phyloP scores from a whole-genome alignment of 2,888 invertebrate species.

The Cephus rjabovi region DNA sequence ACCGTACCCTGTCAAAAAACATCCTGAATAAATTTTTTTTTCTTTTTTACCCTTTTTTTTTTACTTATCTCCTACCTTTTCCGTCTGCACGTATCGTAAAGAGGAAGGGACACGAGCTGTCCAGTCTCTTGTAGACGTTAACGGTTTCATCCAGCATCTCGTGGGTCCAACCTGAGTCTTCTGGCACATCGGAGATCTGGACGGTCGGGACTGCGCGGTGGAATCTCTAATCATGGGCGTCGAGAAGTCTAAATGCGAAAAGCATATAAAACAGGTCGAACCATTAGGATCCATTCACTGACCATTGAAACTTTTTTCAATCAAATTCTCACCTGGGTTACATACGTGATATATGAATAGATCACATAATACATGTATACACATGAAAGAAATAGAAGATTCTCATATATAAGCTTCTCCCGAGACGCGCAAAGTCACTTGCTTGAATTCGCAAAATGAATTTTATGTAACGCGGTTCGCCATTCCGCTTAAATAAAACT shows the following conservation, averaged over 20 bases:
- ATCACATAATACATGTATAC: background rate
- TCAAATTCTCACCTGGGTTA: background rate
- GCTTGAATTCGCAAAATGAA: constrained; percentile 15
- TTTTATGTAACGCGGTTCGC: constrained; percentile 21
- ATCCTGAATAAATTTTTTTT: background rate
- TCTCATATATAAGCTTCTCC: background rate
- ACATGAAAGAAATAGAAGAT: too few relatives aligned
- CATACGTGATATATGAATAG: too few relatives aligned
- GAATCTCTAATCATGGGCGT: background rate
- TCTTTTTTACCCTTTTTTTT: background rate
- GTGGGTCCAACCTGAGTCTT: background rate
- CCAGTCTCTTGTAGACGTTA: background rate
- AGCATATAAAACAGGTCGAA: background rate
- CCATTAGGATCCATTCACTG: background rate
- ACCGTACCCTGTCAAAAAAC: background rate
- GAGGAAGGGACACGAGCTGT: background rate
- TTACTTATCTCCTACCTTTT: background rate
- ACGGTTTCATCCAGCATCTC: background rate
- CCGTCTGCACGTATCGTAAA: background rate
- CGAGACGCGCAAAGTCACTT: background rate
- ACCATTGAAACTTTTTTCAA: background rate
- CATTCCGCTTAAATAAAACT: constrained; percentile 25
- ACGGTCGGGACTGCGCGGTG: background rate
- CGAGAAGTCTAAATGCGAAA: background rate
- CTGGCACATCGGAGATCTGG: background rate